Conservation (phyloP, 2,888 invertebrate genomes). For the Cerastoderma edule region DNA sequence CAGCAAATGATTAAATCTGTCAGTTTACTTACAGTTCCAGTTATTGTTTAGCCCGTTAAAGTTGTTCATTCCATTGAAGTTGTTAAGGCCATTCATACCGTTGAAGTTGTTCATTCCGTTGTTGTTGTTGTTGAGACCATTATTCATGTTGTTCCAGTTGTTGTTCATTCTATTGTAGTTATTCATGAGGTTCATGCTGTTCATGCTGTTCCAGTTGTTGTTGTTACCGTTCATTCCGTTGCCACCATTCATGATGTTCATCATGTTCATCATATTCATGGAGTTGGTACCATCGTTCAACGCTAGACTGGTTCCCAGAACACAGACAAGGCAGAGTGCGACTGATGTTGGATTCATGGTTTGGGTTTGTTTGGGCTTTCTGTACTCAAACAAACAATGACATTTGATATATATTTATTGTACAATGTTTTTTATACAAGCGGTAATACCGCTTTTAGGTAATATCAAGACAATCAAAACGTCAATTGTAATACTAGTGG, state of each 20-base stretch:
- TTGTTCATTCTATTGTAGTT: constrained; percentile 11
- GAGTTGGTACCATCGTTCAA: constrained; percentile 3
- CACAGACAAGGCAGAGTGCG: neutral
- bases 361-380: neutral
- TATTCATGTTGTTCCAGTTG: constrained; percentile 15
- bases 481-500: neutral
- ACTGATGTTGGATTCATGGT: neutral
- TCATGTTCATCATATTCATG: constrained; percentile 1
- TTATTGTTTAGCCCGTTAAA: constrained; percentile 17
- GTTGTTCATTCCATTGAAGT: constrained; percentile 10
- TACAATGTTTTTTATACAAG: neutral
- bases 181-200: neutral
- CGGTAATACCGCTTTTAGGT: neutral
- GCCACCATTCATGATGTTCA: constrained; percentile 10
- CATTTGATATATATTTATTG: neutral
- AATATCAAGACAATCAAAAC: neutral
- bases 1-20: neutral
- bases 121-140: constrained; percentile 1
- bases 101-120: constrained; percentile 27
- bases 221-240: constrained; percentile 3
- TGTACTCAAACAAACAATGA: neutral
- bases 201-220: constrained; percentile 3
- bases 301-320: neutral
- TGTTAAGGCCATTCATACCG: no score
- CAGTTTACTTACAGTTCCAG: neutral